Evolutionary conservation across 1,140 invertebrate genomes (phyloP), one percentile per base, ranked within the genome.

Genomic region (Lordiphosa stackelbergi): DNA sequence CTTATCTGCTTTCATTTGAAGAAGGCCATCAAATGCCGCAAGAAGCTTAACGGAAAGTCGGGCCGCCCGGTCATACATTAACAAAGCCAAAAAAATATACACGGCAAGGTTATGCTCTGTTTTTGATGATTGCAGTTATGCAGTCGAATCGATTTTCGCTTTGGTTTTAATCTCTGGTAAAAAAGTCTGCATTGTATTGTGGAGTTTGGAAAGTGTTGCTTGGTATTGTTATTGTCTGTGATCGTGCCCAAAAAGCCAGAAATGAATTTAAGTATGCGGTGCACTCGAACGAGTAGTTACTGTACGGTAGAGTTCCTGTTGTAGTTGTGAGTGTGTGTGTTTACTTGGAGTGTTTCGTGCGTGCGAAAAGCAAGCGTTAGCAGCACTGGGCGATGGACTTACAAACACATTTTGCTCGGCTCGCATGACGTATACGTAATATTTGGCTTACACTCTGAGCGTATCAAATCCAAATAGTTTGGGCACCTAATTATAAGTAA

Each of bases 371-470:
- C 45, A 81, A 81, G 75, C 75, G 66, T 58, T 63, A 66, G 38
- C 71, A 66, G 63, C 66, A 65, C 66, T 69, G 48, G 49, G 34
- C 22, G 34, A 49, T 19, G 73, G 64, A 79, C 74, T 79, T 79
- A 83, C 77, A 58, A 81, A 75, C 59, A 58, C 66, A 10, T 28
- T 22, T 77, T 58, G 58, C 36, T 53, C 75, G 71, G 70, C 75
- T 60, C 71, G 49, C 72, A 35, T 34, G 68, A 72, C 72, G 75
- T 83, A 81, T 81, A 83, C 75, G 77, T 81, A 72, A 62, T 71
- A 56, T 75, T 79, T 79, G 74, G 74, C 74, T 78, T 78, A 79
- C 74, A 78, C 73, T 66, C 52, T 74, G 37, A 66, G 71, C 61
- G 64, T 73, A 73, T 65, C 45, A 64, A 71, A 41, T 51, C 12